Evolutionary conservation across 2,113 vertebrate species (phyloP).

Genomic region (Leptobrachium ailaonicum): DNA sequence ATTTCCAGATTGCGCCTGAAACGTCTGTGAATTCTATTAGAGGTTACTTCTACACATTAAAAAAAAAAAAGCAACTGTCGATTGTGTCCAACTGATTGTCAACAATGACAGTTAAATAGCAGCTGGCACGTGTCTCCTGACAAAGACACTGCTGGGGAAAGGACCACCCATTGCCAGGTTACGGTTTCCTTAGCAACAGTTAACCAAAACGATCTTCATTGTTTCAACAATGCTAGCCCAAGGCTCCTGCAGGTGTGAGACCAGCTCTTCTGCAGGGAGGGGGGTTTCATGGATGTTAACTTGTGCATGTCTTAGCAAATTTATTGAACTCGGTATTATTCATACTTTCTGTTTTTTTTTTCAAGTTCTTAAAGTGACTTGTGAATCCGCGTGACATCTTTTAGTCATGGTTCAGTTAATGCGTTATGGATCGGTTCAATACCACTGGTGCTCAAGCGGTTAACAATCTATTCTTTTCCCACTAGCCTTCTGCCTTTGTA

Average conservation of each 20-base stretch:
- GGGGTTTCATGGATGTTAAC: slow-evolving; percentile 80
- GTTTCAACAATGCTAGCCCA: slow-evolving; percentile 78
- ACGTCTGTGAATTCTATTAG: background rate
- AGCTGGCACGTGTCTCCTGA: slow-evolving; percentile 76
- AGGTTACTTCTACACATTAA: slow-evolving; percentile 2
- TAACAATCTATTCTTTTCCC: too few species aligned
- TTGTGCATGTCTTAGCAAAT: slow-evolving; percentile 85
- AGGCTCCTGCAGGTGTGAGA: slow-evolving; percentile 77
- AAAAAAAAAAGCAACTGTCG: slow-evolving; percentile 49
- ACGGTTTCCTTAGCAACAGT: slow-evolving; percentile 80
- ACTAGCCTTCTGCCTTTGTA: too few species aligned
- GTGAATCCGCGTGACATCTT: too few species aligned
- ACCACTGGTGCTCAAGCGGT: too few species aligned
- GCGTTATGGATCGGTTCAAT: too few species aligned
- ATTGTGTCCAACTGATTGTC: slow-evolving; percentile 70
- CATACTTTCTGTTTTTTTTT: too few species aligned
- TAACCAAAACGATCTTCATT: slow-evolving; percentile 88
- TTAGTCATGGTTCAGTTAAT: too few species aligned
- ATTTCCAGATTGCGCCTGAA: background rate
- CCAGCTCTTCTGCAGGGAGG: slow-evolving; percentile 70
- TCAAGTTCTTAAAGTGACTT: too few species aligned
- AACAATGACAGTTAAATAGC: slow-evolving; percentile 75
- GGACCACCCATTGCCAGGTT: slow-evolving; percentile 71
- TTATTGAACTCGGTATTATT: slow-evolving; percentile 62
- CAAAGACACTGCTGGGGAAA: slow-evolving; percentile 70